A percentile compares a stretch with the other conserved stretches of the same genome.
These are phyloP conservation scores for Hyperopisus bebe DNA, from an alignment of 2,113 vertebrate genomes.

Conservation along the genomic window DNA sequence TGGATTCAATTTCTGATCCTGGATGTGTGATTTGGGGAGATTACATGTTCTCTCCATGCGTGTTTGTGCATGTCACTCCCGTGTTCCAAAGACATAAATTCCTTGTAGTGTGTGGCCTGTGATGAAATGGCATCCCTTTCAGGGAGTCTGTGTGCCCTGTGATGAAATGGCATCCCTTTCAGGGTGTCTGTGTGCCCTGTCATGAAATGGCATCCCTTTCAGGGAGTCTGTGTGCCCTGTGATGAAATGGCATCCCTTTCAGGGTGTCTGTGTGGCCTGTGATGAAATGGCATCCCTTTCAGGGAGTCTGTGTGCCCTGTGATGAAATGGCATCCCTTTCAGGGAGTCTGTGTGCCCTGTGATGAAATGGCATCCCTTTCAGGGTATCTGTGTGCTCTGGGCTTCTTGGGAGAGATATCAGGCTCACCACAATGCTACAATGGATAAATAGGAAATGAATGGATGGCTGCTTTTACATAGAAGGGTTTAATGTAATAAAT, in stretches of 20 bases:
- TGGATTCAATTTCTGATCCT: background rate
- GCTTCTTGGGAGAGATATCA: background rate
- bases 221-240: too few relatives aligned
- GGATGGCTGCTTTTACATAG: background rate
- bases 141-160: background rate
- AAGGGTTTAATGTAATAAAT: background rate
- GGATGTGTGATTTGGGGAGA: background rate
- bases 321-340: too few relatives aligned
- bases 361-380: background rate
- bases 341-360: background rate
- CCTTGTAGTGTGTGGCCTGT: background rate
- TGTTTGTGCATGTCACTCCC: background rate
- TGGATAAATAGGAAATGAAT: background rate
- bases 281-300: too few relatives aligned
- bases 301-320: too few relatives aligned
- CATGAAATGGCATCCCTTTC: too few relatives aligned
- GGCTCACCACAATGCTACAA: background rate
- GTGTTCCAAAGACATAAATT: background rate
- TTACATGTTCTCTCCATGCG: background rate
- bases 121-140: background rate
- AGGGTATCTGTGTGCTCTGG: background rate
- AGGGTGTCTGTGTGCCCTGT: too few relatives aligned
- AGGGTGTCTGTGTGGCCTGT: too few relatives aligned
- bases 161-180: too few relatives aligned
- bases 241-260: too few relatives aligned